These are phyloP conservation scores for Drosophila repletoides DNA, from an alignment of 1,140 invertebrate genomes.

Conservation along the genomic window DNA sequence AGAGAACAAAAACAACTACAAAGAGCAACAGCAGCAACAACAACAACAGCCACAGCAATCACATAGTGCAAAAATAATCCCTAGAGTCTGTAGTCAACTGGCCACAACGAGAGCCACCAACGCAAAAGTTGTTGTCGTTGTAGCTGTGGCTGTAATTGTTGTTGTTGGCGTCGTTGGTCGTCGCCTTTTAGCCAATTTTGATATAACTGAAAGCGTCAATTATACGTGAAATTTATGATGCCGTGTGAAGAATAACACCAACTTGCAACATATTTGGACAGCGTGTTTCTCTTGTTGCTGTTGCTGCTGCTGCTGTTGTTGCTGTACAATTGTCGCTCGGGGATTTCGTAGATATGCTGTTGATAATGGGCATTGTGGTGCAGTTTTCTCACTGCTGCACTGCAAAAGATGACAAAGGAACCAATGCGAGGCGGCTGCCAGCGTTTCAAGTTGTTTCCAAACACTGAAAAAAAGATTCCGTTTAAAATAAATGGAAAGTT, in stretches of 20 bases:
- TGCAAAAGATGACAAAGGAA: slow-evolving; percentile 72
- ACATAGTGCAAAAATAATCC: slow-evolving; percentile 37
- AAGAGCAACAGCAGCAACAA: slow-evolving; percentile 10
- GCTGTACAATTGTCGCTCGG: slow-evolving; percentile 43
- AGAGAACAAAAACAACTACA: slow-evolving; percentile 19
- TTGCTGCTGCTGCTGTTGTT: slow-evolving; percentile 13
- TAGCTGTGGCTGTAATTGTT: slow-evolving; percentile 3
- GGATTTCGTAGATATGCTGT: slow-evolving; percentile 58
- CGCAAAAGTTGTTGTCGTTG: slow-evolving; percentile 51
- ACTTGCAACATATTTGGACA: slow-evolving; percentile 81
- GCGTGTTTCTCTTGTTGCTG: slow-evolving; percentile 34
- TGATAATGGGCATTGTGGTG: slow-evolving; percentile 77
- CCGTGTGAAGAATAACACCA: slow-evolving; percentile 81
- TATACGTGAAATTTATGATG: slow-evolving; percentile 82
- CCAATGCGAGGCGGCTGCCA: slow-evolving; percentile 35
- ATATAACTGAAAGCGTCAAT: slow-evolving; percentile 81
- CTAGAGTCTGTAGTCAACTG: slow-evolving; percentile 33
- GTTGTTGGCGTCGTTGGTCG: slow-evolving; percentile 31
- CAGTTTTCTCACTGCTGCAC: slow-evolving; percentile 33
- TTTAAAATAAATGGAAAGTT: too few relatives aligned
- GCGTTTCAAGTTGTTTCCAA: slow-evolving; percentile 39
- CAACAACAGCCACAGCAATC: slow-evolving; percentile 8
- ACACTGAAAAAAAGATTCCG: too few relatives aligned
- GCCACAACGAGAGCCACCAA: slow-evolving; percentile 59
- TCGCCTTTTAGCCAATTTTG: slow-evolving; percentile 77